Evolutionary conservation across 2,113 vertebrate genomes (phyloP), one percentile per base, ranked within the genome.

Genomic region (Eurystomus gularis): DNA sequence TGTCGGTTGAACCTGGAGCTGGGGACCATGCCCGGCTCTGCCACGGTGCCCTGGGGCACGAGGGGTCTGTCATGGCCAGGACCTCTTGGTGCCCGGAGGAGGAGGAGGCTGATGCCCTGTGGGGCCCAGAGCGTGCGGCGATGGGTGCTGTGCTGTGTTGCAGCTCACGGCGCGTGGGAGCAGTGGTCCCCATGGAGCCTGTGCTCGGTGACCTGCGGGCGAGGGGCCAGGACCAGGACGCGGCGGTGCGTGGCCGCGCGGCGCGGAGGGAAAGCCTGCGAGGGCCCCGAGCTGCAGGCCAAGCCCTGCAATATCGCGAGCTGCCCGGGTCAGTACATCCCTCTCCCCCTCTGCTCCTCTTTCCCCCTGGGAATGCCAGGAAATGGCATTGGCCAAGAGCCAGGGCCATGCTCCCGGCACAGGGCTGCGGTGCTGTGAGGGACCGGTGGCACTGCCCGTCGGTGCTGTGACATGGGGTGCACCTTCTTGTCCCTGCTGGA

Each of bases 111-210:
- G 91, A 54, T 87, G 78, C 42, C 58, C 64, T 7, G 3, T 2
- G 20, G 80, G 57, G 49, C 46, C 4, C 7, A 28, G 49, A 9
- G 37, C 7, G 8, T 4, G 51, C 5, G 58, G 80, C 82, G 17
- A 57, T 48, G 4, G 52, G 96, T 91, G 81, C 94, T 98, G 97
- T 98, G 98, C 97, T 98, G 97, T 98, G 96, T 99, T 98, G 97
- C 99, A 99, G 99, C 98, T 98, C 98, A 98, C 98, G 98, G 98
- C 97, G 98, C 96, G 94, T 99, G 99, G 99, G 98, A 99, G 98
- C 98, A 99, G 97, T 99, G 99, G 99, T 99, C 99, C 80, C 98
- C 98, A 79, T 99, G 99, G 99, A 99, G 99, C 98, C 98, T 99
- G 97, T 99, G 99, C 98, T 99, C 99, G 69, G 98, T 98, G 98